Base-by-base conservation (phyloP, 1,140 invertebrate species). In the Pseudomyrmex pallidus region DNA sequence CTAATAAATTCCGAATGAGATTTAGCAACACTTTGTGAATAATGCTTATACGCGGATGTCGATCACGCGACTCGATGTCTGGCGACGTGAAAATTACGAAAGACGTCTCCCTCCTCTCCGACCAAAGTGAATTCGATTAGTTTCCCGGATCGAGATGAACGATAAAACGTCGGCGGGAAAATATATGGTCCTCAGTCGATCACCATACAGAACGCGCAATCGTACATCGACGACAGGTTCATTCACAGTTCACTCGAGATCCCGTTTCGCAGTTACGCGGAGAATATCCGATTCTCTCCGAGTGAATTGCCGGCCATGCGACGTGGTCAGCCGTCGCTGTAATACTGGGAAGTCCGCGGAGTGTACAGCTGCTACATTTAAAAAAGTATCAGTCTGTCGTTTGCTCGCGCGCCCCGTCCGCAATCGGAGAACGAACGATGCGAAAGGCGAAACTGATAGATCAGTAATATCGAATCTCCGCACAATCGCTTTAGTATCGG, bases 281-380 rank as follows among this genome's bases (percentile, higher is more conserved):
- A 61, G 48, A 61, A 35, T 35, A 52, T 20, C 22, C 62, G 83
- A 74, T 77, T 83, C 35, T 35, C 35, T 35, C 64, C 46, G 73
- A 44, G 66, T 25, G 77, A 57, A 63, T 80, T 50, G n/a, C 67
- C 48, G 68, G 46, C 80, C 87, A 74, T 90, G 80, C 83, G 70
- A 44, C 86, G 76, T 74, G 90, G 86, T 90, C 90, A 91, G 84
- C 84, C 62, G 86, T 61, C 86, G 63, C 76, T 76, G 87, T 84
- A 80, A 83, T 66, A 91, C 90, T 91, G 90, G 84, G 82, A 85
- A 87, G 83, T 74, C 86, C 70, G 54, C 86, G 63, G 63, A 72
- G 84, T 35, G 35, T 66, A 84, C 82, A 63, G 80, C 76, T 86
- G 84, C 88, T 91, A 88, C 88, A 89, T 91, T 91, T 89, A 90